phyloP scores from a whole-genome alignment of 1,140 invertebrate genomes.

The Brachionus angularis region DNA sequence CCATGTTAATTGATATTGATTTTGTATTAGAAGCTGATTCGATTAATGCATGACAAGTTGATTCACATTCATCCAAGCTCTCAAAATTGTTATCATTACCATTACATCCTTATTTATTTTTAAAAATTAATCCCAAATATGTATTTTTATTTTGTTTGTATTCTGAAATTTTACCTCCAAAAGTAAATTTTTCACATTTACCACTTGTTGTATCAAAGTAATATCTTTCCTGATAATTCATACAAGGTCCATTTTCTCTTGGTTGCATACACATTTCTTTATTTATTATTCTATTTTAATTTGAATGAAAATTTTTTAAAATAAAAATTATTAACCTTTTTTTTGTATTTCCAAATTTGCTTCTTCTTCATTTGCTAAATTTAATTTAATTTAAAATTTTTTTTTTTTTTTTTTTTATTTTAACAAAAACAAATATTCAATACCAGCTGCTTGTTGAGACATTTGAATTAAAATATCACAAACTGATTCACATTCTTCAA shows the following conservation, averaged over 20 bases:
- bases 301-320: no score
- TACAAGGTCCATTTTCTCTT: constrained; percentile 45
- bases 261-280: constrained; percentile 43
- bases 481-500: constrained; percentile 73
- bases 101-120: constrained; percentile 66
- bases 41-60: constrained; percentile 63
- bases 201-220: constrained; percentile 43
- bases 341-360: constrained; percentile 23
- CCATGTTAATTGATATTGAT: background rate
- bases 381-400: background rate
- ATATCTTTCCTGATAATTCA: constrained; percentile 24
- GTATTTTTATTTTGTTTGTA: constrained; percentile 60
- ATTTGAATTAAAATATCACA: constrained; percentile 58
- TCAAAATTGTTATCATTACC: constrained; percentile 85
- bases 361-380: constrained; percentile 15
- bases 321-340: background rate
- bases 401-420: background rate
- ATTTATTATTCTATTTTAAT: no score
- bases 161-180: constrained; percentile 54
- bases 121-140: background rate
- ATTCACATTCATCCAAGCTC: constrained; percentile 72
- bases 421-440: background rate
- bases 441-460: constrained; percentile 23
- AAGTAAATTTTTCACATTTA: constrained; percentile 55
- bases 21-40: constrained; percentile 17